These are phyloP conservation scores for Machaerirhynchus nigripectus DNA, from an alignment of 2,113 vertebrate genomes.

Conservation along the genomic window DNA sequence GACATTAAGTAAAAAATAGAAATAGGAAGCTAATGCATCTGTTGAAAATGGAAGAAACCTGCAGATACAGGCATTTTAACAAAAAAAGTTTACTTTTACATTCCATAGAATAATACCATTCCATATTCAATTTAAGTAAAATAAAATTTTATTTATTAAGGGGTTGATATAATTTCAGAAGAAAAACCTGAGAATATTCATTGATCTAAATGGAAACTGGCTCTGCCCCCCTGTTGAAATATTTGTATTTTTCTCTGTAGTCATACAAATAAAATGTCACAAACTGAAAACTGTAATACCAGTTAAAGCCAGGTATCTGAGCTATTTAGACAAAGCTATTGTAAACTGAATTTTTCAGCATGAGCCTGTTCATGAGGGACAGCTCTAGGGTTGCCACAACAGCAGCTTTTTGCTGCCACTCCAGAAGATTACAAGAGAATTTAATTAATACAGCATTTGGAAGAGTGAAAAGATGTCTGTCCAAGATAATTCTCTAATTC, in stretches of 20 bases:
- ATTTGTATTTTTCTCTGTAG: neutral
- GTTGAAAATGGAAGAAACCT: neutral
- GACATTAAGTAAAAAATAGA: constrained; percentile 4
- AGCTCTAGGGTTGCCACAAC: neutral
- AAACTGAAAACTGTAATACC: neutral
- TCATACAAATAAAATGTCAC: neutral
- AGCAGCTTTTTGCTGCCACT: neutral
- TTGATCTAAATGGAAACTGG: neutral
- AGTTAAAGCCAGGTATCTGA: neutral
- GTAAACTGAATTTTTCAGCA: neutral
- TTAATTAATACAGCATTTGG: constrained; percentile 4
- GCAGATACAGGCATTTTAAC: neutral
- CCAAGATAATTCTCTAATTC: neutral
- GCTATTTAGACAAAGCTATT: neutral
- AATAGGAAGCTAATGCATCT: neutral
- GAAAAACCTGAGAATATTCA: neutral
- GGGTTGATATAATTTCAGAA: neutral
- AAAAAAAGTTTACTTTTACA: neutral
- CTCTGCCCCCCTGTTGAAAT: neutral
- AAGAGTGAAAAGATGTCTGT: constrained; percentile 15
- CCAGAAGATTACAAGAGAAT: neutral
- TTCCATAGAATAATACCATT: neutral
- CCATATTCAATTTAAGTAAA: neutral
- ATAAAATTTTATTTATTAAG: neutral
- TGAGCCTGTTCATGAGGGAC: neutral